Evolutionary conservation across 2,113 vertebrate species (phyloP).

Genomic region (Marmota monax): DNA sequence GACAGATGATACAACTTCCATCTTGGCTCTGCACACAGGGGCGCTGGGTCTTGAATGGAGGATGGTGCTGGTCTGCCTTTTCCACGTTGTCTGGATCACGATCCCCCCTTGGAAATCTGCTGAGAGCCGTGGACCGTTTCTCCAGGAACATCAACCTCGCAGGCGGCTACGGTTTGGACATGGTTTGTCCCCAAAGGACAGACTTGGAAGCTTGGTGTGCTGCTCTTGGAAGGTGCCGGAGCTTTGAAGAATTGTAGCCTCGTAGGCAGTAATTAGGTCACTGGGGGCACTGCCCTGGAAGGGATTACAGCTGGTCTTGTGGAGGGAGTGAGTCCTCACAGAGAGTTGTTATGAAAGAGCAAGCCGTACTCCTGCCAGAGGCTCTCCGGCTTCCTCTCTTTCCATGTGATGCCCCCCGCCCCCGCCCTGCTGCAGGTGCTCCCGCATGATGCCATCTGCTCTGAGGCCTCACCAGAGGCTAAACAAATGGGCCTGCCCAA

Average conservation of each 20-base stretch:
- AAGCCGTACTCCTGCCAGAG: background rate
- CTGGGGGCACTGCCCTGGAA: background rate
- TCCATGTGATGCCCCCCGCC: background rate
- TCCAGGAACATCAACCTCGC: background rate
- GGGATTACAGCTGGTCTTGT: background rate
- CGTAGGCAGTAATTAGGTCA: background rate
- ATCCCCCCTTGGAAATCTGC: background rate
- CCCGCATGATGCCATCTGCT: background rate
- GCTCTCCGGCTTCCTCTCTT: background rate
- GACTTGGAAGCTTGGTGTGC: background rate
- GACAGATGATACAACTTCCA: accelerated
- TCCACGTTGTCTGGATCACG: background rate
- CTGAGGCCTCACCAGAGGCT: background rate
- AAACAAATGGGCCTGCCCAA: background rate
- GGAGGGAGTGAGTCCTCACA: background rate
- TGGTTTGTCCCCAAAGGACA: background rate
- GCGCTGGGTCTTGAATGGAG: background rate
- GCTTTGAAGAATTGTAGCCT: too few species aligned
- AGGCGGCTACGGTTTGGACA: background rate
- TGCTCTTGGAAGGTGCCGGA: background rate
- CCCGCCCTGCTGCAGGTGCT: background rate
- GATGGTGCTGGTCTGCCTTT: background rate
- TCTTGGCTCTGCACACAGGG: background rate
- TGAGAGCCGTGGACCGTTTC: background rate
- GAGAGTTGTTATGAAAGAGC: background rate